These are phyloP conservation scores for Condylura cristata DNA, from an alignment of 2,113 vertebrate genomes.

Conservation along the genomic window DNA sequence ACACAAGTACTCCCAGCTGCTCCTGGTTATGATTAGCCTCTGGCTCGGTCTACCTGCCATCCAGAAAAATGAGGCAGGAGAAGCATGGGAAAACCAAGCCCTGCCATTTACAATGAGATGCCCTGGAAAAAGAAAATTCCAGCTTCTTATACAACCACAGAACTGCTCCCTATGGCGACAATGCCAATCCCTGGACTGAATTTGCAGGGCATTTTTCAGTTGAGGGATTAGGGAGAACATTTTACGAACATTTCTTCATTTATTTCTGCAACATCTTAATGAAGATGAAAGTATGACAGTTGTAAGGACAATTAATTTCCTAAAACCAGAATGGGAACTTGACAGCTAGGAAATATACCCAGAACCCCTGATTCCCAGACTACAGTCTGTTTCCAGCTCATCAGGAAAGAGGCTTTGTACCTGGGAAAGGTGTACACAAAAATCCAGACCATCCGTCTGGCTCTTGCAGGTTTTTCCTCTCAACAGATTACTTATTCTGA, in stretches of 20 bases:
- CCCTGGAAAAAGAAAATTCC: neutral
- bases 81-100: neutral
- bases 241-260: neutral
- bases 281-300: neutral
- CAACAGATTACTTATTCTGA: neutral
- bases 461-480: neutral
- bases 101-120: neutral
- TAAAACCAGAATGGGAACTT: neutral
- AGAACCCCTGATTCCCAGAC: neutral
- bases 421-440: neutral
- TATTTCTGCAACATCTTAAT: neutral
- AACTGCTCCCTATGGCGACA: neutral
- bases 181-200: neutral
- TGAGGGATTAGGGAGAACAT: neutral
- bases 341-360: neutral
- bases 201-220: neutral
- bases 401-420: neutral
- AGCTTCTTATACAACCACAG: neutral
- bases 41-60: neutral
- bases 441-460: neutral
- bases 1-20: neutral
- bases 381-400: neutral
- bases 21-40: neutral
- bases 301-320: neutral
- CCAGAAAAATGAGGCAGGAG: neutral